phyloP scores from a whole-genome alignment of 2,113 vertebrate genomes.

The Coregonus clupeaformis region DNA sequence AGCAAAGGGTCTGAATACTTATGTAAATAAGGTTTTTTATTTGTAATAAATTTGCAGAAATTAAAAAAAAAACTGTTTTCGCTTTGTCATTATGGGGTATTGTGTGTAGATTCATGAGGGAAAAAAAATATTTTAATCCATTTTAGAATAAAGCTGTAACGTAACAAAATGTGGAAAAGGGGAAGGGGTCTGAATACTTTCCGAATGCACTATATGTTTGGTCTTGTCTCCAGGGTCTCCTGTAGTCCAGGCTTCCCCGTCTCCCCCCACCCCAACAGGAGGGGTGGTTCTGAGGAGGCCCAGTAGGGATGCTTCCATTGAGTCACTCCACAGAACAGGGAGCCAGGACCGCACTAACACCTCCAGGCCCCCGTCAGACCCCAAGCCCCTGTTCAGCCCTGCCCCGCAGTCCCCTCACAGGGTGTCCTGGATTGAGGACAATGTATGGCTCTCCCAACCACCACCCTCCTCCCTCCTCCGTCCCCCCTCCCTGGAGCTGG shows the following conservation, averaged over 20 bases:
- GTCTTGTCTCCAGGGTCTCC: neutral
- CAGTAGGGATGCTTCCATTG: constrained; percentile 27
- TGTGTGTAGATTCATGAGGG: too few species aligned
- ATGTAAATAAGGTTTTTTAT: too few species aligned
- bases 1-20: too few species aligned
- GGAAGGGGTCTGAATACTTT: too few species aligned
- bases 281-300: constrained; percentile 65
- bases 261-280: constrained; percentile 8
- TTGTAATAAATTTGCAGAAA: too few species aligned
- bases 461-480: constrained; percentile 45
- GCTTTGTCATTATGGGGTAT: too few species aligned
- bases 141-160: too few species aligned
- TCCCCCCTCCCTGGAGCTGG: constrained; percentile 60
- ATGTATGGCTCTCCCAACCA: constrained; percentile 64
- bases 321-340: neutral
- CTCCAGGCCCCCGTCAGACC: neutral
- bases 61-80: too few species aligned
- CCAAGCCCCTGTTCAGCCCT: constrained; percentile 33
- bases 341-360: constrained; percentile 19
- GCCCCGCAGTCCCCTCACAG: constrained; percentile 69
- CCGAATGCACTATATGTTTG: neutral
- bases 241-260: constrained; percentile 20
- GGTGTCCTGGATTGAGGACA: constrained; percentile 84
- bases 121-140: too few species aligned
- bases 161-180: too few species aligned